phyloP scores from a whole-genome alignment of 2,888 invertebrate genomes.

The Amphipoea lucens region DNA sequence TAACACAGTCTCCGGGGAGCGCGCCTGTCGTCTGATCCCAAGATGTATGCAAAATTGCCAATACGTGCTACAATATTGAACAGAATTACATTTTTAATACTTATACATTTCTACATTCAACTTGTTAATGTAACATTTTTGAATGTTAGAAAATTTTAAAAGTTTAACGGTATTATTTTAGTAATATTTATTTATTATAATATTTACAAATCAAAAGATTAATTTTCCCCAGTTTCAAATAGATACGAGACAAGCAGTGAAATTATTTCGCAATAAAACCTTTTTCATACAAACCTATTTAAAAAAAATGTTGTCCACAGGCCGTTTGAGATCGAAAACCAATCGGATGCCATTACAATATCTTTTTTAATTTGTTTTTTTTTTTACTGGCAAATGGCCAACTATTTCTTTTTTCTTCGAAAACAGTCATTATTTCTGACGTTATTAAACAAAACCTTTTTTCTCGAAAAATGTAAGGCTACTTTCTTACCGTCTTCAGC shows the following conservation, averaged over 20 bases:
- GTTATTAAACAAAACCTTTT: conserved; percentile 25
- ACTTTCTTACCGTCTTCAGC: conserved; percentile 30
- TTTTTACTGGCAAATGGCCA: conserved; percentile 19
- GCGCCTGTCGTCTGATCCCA: conserved; percentile 70
- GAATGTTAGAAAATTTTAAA: conserved; percentile 10
- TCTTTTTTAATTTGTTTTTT: neutral
- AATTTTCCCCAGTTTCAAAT: neutral
- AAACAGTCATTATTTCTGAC: conserved; percentile 16
- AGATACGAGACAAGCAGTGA: neutral
- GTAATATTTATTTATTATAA: too few relatives aligned
- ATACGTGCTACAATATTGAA: conserved; percentile 73
- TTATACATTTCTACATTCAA: conserved; percentile 51
- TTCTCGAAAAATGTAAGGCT: conserved; percentile 5
- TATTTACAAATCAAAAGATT: neutral
- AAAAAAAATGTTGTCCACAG: neutral
- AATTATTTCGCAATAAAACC: neutral
- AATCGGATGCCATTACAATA: conserved; percentile 32
- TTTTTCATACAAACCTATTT: conserved; percentile 3
- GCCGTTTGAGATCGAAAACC: conserved; percentile 28
- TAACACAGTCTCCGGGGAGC: conserved; percentile 70
- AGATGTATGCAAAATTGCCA: conserved; percentile 79
- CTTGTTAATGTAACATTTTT: conserved; percentile 26
- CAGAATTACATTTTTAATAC: conserved; percentile 73
- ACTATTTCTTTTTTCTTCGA: conserved; percentile 12
- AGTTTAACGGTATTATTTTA: neutral